phyloP scores from a whole-genome alignment of 2,113 vertebrate species.

The Peromyscus polionotus region DNA sequence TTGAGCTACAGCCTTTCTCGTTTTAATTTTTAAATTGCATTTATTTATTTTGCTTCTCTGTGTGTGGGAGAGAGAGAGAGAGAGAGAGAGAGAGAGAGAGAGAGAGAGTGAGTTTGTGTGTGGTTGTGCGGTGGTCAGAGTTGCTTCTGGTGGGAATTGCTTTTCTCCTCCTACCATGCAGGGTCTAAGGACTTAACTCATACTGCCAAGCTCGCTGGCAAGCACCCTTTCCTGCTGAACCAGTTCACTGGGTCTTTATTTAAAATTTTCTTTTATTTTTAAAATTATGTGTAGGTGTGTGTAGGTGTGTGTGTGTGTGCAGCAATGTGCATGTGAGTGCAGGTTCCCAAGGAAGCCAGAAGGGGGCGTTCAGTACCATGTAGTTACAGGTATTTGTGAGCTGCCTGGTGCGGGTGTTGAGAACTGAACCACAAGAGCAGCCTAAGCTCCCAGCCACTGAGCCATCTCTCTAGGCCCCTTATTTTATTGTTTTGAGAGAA shows the following conservation, averaged over 20 bases:
- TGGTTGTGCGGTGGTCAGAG: not conserved
- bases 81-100: no score
- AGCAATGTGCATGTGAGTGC: not conserved
- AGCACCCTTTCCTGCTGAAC: not conserved
- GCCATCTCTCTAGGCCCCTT: not conserved
- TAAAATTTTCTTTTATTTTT: not conserved
- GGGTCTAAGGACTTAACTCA: not conserved
- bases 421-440: not conserved
- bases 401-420: not conserved
- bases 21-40: not conserved
- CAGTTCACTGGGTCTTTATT: not conserved
- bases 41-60: not conserved
- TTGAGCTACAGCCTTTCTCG: not conserved
- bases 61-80: not conserved
- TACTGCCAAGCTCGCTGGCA: not conserved
- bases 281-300: not conserved
- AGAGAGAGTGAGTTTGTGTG: fast-evolving
- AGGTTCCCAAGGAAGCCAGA: not conserved
- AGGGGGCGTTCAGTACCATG: not conserved
- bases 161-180: not conserved
- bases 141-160: not conserved
- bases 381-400: not conserved
- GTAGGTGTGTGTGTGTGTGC: not conserved
- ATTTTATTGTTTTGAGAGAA: not conserved
- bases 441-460: not conserved